Conservation (phyloP, 2,113 vertebrate genomes). For the Microtus pennsylvanicus region DNA sequence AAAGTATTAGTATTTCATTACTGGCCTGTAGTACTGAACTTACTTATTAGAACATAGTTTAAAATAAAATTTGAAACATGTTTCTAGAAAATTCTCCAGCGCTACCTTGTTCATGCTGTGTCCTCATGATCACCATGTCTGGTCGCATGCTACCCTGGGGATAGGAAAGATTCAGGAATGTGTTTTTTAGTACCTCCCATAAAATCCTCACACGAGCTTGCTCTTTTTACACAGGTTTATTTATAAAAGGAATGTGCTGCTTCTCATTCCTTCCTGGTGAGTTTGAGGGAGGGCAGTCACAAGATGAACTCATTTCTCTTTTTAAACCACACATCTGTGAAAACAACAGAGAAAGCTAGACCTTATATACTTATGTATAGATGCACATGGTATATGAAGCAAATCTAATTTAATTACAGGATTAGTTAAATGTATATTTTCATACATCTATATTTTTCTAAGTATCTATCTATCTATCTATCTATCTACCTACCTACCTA, state of each 20-base stretch:
- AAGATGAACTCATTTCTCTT: slow-evolving; percentile 34
- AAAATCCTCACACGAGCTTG: background rate
- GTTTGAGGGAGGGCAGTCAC: background rate
- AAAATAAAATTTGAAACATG: background rate
- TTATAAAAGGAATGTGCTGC: background rate
- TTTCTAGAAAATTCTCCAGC: background rate
- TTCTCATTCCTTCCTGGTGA: slow-evolving; percentile 1
- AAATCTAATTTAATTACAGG: background rate
- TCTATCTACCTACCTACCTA: background rate
- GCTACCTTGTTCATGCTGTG: background rate
- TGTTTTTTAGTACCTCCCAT: background rate
- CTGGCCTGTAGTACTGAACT: background rate
- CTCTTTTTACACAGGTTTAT: background rate
- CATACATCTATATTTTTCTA: background rate
- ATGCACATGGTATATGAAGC: background rate
- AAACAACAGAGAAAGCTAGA: background rate
- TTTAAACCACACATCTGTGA: slow-evolving; percentile 11
- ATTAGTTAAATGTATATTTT: background rate
- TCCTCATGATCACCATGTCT: background rate
- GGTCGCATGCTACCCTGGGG: background rate
- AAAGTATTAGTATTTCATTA: slow-evolving; percentile 20
- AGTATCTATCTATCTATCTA: background rate
- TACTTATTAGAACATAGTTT: background rate
- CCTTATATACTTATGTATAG: background rate
- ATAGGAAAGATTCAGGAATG: background rate